Percentiles rank a stretch among this genome's conserved stretches.
phyloP scores from a whole-genome alignment of 1,140 invertebrate genomes.

The Brachionus angularis region DNA sequence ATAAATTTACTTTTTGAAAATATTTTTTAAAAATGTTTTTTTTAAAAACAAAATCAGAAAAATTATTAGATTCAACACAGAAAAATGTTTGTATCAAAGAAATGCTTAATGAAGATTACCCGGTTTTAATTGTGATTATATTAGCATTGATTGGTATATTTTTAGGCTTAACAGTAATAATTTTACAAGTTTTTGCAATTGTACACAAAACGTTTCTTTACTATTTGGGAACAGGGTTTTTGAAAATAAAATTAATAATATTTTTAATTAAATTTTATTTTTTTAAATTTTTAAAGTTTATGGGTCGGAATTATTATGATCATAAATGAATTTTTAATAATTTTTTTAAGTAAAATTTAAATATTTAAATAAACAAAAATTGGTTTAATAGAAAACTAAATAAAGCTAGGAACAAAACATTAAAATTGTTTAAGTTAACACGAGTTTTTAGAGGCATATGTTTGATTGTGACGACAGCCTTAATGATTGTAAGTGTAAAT shows the following conservation, averaged over 20 bases:
- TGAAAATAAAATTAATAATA: not conserved
- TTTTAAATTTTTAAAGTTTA: not conserved
- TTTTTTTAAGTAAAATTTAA: constrained; percentile 10
- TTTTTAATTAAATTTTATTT: not conserved
- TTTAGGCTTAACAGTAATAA: not conserved
- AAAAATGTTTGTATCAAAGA: constrained; percentile 5
- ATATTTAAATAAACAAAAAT: no score
- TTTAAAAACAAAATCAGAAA: constrained; percentile 8
- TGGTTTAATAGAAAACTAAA: not conserved
- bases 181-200: constrained; percentile 1
- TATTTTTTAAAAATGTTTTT: constrained; percentile 33
- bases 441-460: constrained; percentile 8
- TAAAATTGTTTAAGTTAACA: not conserved
- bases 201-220: not conserved
- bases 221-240: constrained; percentile 25
- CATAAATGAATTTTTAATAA: not conserved
- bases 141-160: not conserved
- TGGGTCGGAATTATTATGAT: constrained; percentile 7
- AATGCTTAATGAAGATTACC: constrained; percentile 12
- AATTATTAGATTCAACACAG: not conserved
- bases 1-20: no score
- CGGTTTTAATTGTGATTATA: not conserved
- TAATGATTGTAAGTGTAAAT: constrained; percentile 5
- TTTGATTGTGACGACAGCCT: constrained; percentile 6
- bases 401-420: not conserved